Percentiles rank a stretch among this genome's conserved stretches.
Conservation (phyloP, 2,888 invertebrate species). For the Sturmia bella region DNA sequence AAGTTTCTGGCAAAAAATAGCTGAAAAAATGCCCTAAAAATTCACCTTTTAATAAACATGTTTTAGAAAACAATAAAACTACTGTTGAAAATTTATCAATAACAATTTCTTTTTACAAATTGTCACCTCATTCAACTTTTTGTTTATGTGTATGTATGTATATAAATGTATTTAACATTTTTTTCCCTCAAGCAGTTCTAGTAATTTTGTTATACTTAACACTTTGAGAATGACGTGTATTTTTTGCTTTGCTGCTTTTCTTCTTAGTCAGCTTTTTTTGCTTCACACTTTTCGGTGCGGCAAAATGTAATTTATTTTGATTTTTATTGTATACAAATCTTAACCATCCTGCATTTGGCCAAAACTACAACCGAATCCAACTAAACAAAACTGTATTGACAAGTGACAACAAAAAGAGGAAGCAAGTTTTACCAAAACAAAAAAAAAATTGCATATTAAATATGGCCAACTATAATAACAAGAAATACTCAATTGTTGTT, state of each 20-base stretch:
- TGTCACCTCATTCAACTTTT: too few species aligned
- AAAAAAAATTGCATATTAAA: constrained; percentile 34
- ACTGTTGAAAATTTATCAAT: too few species aligned
- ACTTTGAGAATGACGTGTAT: neutral
- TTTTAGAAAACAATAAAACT: too few species aligned
- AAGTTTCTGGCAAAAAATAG: too few species aligned
- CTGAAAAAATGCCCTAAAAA: too few species aligned
- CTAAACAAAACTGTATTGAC: constrained; percentile 44
- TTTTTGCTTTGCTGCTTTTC: neutral
- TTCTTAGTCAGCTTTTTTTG: constrained; percentile 26
- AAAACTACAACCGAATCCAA: constrained; percentile 33
- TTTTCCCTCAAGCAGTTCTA: neutral
- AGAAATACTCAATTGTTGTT: too few species aligned
- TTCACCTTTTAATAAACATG: too few species aligned
- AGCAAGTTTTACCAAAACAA: neutral
- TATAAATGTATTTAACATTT: neutral
- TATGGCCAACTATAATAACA: constrained; percentile 9
- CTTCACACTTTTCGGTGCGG: constrained; percentile 1
- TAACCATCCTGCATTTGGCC: constrained; percentile 11
- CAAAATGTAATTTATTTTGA: constrained; percentile 11
- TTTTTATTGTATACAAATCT: constrained; percentile 23
- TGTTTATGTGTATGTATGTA: neutral
- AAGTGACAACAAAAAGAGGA: constrained; percentile 21
- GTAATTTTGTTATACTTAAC: constrained; percentile 12
- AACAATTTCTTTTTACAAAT: neutral